A percentile compares a stretch with the other conserved stretches of the same genome.
Evolutionary conservation across 1,140 invertebrate species (phyloP).

Genomic region (Macrocentrus cingulum): DNA sequence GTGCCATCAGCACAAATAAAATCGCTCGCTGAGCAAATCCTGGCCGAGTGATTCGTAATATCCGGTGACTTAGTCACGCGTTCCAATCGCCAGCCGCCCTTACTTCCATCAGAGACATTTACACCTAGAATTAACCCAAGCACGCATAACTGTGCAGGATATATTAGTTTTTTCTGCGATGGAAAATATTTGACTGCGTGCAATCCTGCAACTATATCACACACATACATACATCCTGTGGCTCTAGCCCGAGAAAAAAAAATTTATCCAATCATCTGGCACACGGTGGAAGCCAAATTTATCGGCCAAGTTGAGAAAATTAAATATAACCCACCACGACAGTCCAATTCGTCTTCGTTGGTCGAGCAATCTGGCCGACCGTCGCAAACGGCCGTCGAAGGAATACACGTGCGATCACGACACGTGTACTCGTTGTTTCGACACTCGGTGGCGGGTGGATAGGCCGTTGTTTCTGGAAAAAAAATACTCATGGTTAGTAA

Average conservation of each 20-base stretch:
- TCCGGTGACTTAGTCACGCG: conserved; percentile 39
- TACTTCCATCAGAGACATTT: conserved; percentile 48
- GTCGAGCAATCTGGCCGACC: conserved; percentile 75
- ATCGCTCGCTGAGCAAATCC: conserved; percentile 58
- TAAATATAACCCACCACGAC: conserved; percentile 39
- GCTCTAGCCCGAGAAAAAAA: too few species aligned
- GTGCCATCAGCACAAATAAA: conserved; percentile 68
- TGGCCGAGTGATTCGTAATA: conserved; percentile 47
- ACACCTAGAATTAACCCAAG: conserved; percentile 56
- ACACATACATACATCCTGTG: background rate
- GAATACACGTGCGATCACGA: conserved; percentile 66
- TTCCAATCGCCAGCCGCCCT: conserved; percentile 39
- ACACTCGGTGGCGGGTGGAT: conserved; percentile 34
- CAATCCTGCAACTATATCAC: background rate
- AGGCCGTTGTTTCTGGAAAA: conserved; percentile 17
- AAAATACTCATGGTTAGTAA: too few species aligned
- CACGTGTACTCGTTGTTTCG: conserved; percentile 61
- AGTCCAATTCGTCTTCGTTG: conserved; percentile 71
- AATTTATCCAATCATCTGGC: too few species aligned
- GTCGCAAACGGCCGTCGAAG: conserved; percentile 70
- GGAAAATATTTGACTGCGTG: background rate
- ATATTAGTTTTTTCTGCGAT: conserved; percentile 2
- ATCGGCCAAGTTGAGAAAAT: too few species aligned
- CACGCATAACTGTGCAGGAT: conserved; percentile 27
- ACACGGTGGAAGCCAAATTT: too few species aligned